phyloP scores from a whole-genome alignment of 2,888 invertebrate species.

The Liposcelis brunnea region DNA sequence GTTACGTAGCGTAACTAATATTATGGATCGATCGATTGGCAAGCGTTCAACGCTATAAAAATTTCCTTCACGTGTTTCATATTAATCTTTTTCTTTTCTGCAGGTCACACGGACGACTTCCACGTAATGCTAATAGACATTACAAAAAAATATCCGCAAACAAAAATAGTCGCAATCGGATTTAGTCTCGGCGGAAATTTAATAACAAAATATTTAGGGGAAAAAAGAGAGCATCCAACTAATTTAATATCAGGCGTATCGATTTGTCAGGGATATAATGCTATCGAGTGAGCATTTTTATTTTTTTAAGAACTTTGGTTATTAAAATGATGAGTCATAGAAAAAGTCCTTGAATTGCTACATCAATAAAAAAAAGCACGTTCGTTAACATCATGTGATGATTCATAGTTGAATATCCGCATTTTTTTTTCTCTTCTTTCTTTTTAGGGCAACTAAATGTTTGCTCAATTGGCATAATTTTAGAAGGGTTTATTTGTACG shows the following conservation, averaged over 20 bases:
- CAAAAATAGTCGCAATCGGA: conserved; percentile 68
- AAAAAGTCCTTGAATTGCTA: no score
- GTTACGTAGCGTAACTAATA: neutral
- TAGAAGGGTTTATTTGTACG: conserved; percentile 74
- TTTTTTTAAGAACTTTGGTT: neutral
- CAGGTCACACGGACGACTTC: conserved; percentile 82
- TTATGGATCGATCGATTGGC: no score
- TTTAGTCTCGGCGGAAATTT: conserved; percentile 90
- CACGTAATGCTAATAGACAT: conserved; percentile 65
- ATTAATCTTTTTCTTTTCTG: no score
- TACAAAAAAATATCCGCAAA: conserved; percentile 51
- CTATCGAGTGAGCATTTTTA: conserved; percentile 53
- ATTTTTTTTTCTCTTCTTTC: conserved; percentile 11
- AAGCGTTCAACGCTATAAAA: conserved; percentile 1
- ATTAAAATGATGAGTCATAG: no score
- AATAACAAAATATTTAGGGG: conserved; percentile 83
- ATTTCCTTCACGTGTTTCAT: conserved; percentile 6
- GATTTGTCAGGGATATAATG: conserved; percentile 88
- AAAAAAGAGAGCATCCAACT: conserved; percentile 42
- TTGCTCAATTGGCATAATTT: conserved; percentile 78
- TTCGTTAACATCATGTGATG: conserved; percentile 10
- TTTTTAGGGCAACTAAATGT: conserved; percentile 57
- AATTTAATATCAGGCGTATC: conserved; percentile 79
- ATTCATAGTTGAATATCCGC: conserved; percentile 11
- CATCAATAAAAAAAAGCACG: no score